phyloP scores from a whole-genome alignment of 2,113 vertebrate species.

The Cromileptes altivelis region DNA sequence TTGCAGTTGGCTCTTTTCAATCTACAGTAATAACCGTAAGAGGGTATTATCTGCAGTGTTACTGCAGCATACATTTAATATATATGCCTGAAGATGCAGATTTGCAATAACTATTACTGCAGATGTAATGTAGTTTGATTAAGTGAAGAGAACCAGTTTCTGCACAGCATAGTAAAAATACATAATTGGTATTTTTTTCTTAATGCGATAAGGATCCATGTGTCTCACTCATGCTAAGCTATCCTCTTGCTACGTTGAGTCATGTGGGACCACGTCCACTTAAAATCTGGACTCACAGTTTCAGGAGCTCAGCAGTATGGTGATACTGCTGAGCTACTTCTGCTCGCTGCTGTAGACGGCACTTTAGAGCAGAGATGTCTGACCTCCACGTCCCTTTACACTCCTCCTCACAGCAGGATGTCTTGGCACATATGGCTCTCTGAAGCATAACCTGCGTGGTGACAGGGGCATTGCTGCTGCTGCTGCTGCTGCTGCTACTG shows the following conservation, averaged over 20 bases:
- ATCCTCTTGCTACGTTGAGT: neutral
- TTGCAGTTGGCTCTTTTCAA: neutral
- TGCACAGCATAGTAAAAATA: neutral
- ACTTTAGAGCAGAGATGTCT: slow-evolving; percentile 42
- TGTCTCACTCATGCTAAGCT: neutral
- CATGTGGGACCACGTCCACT: neutral
- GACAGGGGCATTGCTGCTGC: slow-evolving; percentile 13
- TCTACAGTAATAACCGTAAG: neutral
- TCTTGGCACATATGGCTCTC: slow-evolving; percentile 50
- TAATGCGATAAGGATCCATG: neutral
- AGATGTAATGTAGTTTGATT: neutral
- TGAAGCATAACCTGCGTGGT: slow-evolving; percentile 45
- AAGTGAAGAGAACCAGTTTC: neutral
- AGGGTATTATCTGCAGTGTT: neutral
- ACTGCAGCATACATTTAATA: slow-evolving; percentile 13
- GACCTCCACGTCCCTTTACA: slow-evolving; percentile 48
- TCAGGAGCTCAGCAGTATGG: slow-evolving; percentile 9
- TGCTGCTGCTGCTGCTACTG: neutral
- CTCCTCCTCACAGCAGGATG: slow-evolving; percentile 18
- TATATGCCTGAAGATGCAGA: neutral
- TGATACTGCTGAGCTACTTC: too few relatives aligned
- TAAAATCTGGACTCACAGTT: neutral
- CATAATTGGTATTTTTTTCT: neutral
- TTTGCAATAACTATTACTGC: neutral
- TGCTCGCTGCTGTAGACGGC: slow-evolving; percentile 30